Evolutionary conservation across 2,113 vertebrate genomes (phyloP), one percentile per base, ranked within the genome.

Genomic region (Polypterus bichir): DNA sequence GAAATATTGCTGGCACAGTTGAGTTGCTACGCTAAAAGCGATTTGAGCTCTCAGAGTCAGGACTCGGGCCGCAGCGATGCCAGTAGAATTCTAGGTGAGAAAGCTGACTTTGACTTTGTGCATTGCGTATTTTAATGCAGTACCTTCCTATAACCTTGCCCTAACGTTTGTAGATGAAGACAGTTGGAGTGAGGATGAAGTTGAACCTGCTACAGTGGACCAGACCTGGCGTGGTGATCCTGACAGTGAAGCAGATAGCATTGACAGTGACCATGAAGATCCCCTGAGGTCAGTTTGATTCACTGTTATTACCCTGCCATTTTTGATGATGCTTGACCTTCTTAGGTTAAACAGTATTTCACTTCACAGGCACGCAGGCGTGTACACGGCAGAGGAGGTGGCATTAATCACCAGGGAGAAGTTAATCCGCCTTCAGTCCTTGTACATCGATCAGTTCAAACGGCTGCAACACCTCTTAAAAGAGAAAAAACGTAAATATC

Each of bases 401-500:
- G 93, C 95, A 2, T 78, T 99, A 64, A 95, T 98, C 71, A 98
- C 96, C 69, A 62, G 94, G 9, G 94, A 99, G 65, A 99, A 98
- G 71, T 87, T 98, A 61, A 99, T 99, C 75, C 77, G 93, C 4
- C 86, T 99, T 44, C 96, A 99, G 68, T 97, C 94, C 0, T 89
- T 99, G 49, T 99, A 98, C 74, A 99, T 99, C 0, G 96, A 99
- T 74, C 96, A 99, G 77, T 98, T 99, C 84, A 98, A 98, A 66
- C 79, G 94, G 1, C 86, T 98, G 54, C 96, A 99, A 77, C 93
- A 98, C 73, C 79, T 99, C 3, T 86, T 99, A 9, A 97, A 97
- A 73, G 96, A 98, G 80, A 97, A 97, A 71, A 97, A 94, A 11
- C 85, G 94, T 0, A 75, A 85, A 1, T 99, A 89, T 68, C 80